Evolutionary conservation across 2,797 vertebrate species (phyloP).

Genomic region (Mallotus villosus): DNA sequence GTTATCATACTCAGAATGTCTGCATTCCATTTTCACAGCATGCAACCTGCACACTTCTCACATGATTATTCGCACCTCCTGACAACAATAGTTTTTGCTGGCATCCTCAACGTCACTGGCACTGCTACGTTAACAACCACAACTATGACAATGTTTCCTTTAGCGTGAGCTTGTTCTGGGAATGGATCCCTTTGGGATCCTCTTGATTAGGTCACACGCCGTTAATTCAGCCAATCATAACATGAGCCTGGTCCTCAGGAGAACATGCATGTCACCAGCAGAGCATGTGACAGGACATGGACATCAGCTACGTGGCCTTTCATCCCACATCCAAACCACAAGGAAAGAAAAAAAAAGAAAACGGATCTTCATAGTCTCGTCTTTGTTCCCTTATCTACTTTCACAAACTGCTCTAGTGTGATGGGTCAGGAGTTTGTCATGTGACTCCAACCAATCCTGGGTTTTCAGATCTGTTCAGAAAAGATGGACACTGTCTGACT

Average conservation of each 20-base stretch:
- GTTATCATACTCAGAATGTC: constrained; percentile 9
- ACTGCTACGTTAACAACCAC: constrained; percentile 39
- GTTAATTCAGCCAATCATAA: constrained; percentile 55
- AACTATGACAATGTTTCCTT: constrained; percentile 52
- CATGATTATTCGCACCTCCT: constrained; percentile 22
- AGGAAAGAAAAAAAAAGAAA: constrained; percentile 50
- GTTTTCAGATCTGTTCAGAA: not conserved
- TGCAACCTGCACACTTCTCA: constrained; percentile 32
- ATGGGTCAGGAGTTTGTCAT: not conserved
- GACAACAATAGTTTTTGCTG: constrained; percentile 4
- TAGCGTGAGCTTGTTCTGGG: constrained; percentile 40
- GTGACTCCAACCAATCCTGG: not conserved
- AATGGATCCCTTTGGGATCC: constrained; percentile 37
- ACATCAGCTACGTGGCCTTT: constrained; percentile 47
- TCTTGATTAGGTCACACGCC: constrained; percentile 24
- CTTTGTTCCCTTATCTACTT: not conserved
- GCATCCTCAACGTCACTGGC: constrained; percentile 7
- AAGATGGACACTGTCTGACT: not conserved
- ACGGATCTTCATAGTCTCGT: not conserved
- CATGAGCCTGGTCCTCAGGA: constrained; percentile 45
- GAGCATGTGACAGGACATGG: constrained; percentile 56
- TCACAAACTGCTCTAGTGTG: not conserved
- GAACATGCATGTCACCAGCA: constrained; percentile 59
- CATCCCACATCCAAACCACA: constrained; percentile 37
- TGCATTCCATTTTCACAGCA: not conserved